phyloP scores from a whole-genome alignment of 2,797 vertebrate genomes.

The Balearica regulorum region DNA sequence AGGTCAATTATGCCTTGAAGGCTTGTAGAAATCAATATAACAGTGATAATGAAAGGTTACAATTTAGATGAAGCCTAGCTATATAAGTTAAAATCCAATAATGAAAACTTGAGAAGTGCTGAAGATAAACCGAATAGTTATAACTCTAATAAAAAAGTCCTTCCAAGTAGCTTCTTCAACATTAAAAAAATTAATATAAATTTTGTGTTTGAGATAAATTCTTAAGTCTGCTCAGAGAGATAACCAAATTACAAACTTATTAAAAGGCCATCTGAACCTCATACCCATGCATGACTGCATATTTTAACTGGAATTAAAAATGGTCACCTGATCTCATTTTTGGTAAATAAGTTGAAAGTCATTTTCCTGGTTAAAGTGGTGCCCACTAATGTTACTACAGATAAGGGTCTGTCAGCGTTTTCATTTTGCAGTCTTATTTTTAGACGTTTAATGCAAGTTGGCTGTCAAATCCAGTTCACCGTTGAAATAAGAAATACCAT shows the following conservation, averaged over 20 bases:
- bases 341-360: conserved; percentile 8
- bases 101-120: conserved; percentile 40
- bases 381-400: neutral
- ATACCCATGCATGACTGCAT: neutral
- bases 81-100: conserved; percentile 50
- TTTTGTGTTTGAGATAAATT: conserved; percentile 17
- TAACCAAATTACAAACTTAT: conserved; percentile 37
- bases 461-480: neutral
- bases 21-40: conserved; percentile 47
- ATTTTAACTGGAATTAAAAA: conserved; percentile 33
- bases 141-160: conserved; percentile 25
- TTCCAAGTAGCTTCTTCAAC: conserved; percentile 37
- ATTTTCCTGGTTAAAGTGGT: conserved; percentile 36
- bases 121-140: conserved; percentile 50
- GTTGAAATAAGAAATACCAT: neutral
- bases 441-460: neutral
- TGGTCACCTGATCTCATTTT: neutral
- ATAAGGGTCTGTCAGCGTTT: conserved; percentile 21
- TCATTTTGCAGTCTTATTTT: conserved; percentile 28
- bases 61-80: conserved; percentile 40
- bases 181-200: conserved; percentile 26
- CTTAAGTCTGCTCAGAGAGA: conserved; percentile 11
- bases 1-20: conserved; percentile 48
- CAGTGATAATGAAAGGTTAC: conserved; percentile 60
- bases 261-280: conserved; percentile 26